Percentiles rank a stretch among this genome's conserved stretches.
Conservation (phyloP, 2,888 invertebrate species). For the Caenorhabditis macrosperma region DNA sequence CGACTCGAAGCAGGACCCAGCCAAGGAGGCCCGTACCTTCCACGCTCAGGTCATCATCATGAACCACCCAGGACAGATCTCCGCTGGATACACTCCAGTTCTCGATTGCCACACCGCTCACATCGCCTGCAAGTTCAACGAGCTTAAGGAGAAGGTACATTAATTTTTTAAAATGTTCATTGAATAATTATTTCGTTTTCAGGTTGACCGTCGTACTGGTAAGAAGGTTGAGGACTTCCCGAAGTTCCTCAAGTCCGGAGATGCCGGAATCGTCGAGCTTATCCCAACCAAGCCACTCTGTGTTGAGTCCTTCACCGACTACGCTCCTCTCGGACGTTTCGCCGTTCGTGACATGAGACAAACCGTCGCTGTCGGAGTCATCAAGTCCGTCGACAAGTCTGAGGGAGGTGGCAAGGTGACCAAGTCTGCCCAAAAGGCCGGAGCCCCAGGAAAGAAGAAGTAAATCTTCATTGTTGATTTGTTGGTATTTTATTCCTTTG, state of each 20-base stretch:
- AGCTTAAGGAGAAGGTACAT: conserved; percentile 91
- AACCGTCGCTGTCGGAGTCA: conserved; percentile 88
- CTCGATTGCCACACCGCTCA: conserved; percentile 99
- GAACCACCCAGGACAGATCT: conserved; percentile 99
- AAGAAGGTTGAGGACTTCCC: conserved; percentile 82
- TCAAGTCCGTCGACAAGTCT: conserved; percentile 89
- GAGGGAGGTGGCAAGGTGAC: conserved; percentile 91
- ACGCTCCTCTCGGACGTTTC: conserved; percentile 96
- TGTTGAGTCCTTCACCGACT: conserved; percentile 97
- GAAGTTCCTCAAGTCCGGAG: conserved; percentile 92
- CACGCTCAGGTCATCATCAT: conserved; percentile 98
- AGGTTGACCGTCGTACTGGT: conserved; percentile 94
- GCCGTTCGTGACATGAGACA: conserved; percentile 99
- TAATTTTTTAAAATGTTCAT: neutral
- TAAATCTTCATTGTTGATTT: conserved; percentile 66
- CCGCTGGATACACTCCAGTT: conserved; percentile 98
- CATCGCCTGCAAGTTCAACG: conserved; percentile 99
- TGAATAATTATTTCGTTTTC: conserved; percentile 81
- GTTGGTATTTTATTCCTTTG: conserved; percentile 65
- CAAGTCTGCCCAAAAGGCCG: conserved; percentile 98
- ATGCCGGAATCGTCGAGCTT: conserved; percentile 94
- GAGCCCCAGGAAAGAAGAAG: conserved; percentile 80
- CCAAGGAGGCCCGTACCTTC: conserved; percentile 94
- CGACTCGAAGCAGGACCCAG: conserved; percentile 97
- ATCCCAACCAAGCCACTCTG: conserved; percentile 96